Conservation (phyloP, 2,888 invertebrate species). For the Tuta absoluta region DNA sequence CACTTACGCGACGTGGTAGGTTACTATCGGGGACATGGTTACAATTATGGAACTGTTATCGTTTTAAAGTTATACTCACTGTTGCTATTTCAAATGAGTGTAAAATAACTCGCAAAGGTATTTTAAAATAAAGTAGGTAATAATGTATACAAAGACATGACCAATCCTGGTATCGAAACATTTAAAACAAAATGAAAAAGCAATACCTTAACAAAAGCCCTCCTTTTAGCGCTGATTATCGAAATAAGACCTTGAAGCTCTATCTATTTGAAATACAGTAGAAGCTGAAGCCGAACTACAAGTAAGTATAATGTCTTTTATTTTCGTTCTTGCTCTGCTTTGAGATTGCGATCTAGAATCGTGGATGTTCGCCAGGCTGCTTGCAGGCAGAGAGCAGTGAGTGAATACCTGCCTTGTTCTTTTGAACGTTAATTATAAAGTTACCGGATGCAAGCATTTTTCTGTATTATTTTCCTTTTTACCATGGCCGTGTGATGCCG, state of each 20-base stretch:
- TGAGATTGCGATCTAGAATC: slow-evolving; percentile 41
- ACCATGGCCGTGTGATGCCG: too few relatives aligned
- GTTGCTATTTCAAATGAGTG: background rate
- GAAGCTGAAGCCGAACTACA: background rate
- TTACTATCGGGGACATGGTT: background rate
- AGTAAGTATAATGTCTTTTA: background rate
- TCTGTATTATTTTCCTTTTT: background rate
- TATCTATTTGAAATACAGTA: background rate
- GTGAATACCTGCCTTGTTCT: slow-evolving; percentile 20
- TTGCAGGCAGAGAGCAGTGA: background rate
- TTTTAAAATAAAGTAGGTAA: background rate
- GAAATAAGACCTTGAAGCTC: background rate
- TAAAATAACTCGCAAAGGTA: slow-evolving; percentile 6
- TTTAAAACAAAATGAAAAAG: background rate
- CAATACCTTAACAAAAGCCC: background rate
- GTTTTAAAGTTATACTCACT: background rate
- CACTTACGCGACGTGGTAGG: background rate
- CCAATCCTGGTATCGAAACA: slow-evolving; percentile 14
- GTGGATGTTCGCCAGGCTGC: slow-evolving; percentile 29
- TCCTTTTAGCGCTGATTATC: slow-evolving; percentile 3
- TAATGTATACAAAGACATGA: slow-evolving; percentile 13
- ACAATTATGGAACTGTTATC: slow-evolving; percentile 4
- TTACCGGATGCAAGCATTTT: background rate
- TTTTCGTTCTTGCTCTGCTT: slow-evolving; percentile 35
- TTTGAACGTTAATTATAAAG: slow-evolving; percentile 18